These are phyloP conservation scores for Chunga burmeisteri DNA, from an alignment of 2,113 vertebrate species.

Conservation along the genomic window DNA sequence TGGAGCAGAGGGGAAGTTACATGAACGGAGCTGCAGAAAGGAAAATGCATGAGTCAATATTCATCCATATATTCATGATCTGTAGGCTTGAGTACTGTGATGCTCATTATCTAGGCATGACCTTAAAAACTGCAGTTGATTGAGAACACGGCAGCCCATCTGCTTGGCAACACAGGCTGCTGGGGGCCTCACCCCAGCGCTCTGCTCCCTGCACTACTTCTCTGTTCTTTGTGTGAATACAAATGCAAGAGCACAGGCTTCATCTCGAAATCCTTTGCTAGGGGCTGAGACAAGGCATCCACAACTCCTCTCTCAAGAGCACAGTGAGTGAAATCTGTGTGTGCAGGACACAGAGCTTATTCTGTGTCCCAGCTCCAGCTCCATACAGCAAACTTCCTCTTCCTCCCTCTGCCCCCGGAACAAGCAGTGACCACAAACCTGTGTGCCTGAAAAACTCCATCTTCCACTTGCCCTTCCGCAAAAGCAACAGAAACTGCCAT, in stretches of 20 bases:
- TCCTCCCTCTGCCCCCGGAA: not conserved
- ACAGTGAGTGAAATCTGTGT: not conserved
- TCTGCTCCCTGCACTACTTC: not conserved
- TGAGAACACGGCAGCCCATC: slow-evolving; percentile 60
- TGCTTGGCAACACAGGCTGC: slow-evolving; percentile 46
- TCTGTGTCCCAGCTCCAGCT: not conserved
- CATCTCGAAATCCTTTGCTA: not conserved
- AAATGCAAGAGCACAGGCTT: not conserved
- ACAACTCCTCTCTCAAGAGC: not conserved
- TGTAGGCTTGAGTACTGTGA: slow-evolving; percentile 28
- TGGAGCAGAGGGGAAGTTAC: not conserved
- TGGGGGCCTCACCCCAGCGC: slow-evolving; percentile 22
- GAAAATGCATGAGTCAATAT: slow-evolving; percentile 14
- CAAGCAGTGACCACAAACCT: not conserved
- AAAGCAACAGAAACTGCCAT: not conserved
- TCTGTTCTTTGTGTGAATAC: slow-evolving; percentile 10
- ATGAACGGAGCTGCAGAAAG: not conserved
- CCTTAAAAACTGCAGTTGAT: slow-evolving; percentile 64
- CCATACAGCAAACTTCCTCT: not conserved
- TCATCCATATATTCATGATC: slow-evolving; percentile 66
- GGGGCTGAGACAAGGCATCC: not conserved
- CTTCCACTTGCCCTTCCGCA: not conserved
- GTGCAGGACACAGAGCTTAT: not conserved
- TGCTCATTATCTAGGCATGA: slow-evolving; percentile 63
- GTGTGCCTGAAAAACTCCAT: not conserved